Percentiles rank a stretch among this genome's conserved stretches.
These are phyloP conservation scores for Rhinella marina DNA, from an alignment of 2,797 vertebrate genomes.

Conservation along the genomic window DNA sequence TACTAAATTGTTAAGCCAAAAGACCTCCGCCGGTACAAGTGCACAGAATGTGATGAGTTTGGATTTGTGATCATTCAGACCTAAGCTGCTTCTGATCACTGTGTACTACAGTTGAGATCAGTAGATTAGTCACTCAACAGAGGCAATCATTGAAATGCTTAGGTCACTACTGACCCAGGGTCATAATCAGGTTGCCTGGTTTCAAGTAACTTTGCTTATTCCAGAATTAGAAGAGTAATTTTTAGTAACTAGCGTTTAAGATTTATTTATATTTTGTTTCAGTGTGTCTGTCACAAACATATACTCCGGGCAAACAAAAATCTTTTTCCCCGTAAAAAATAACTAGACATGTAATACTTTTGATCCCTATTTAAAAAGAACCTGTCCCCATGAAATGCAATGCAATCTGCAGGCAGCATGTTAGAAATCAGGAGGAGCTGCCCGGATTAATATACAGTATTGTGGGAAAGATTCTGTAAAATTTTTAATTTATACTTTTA, in stretches of 20 bases:
- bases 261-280: slow-evolving; percentile 27
- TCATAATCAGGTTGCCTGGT: slow-evolving; percentile 49
- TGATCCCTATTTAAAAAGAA: no score
- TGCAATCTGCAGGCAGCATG: no score
- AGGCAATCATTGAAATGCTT: slow-evolving; percentile 44
- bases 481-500: no score
- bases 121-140: slow-evolving; percentile 54
- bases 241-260: slow-evolving; percentile 51
- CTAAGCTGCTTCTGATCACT: slow-evolving; percentile 32
- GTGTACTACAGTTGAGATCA: slow-evolving; percentile 32
- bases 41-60: slow-evolving; percentile 46
- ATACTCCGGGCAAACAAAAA: neutral
- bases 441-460: no score
- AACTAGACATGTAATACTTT: neutral
- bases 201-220: slow-evolving; percentile 58
- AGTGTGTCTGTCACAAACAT: neutral
- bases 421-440: no score
- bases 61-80: slow-evolving; percentile 49
- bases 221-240: slow-evolving; percentile 58
- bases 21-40: slow-evolving; percentile 14
- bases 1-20: slow-evolving; percentile 26
- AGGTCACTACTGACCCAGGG: slow-evolving; percentile 56
- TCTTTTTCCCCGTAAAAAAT: neutral
- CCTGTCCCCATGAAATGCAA: no score
- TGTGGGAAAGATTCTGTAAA: no score